Base-by-base conservation (phyloP, 2,888 invertebrate genomes). In the Caenorhabditis macrosperma region DNA sequence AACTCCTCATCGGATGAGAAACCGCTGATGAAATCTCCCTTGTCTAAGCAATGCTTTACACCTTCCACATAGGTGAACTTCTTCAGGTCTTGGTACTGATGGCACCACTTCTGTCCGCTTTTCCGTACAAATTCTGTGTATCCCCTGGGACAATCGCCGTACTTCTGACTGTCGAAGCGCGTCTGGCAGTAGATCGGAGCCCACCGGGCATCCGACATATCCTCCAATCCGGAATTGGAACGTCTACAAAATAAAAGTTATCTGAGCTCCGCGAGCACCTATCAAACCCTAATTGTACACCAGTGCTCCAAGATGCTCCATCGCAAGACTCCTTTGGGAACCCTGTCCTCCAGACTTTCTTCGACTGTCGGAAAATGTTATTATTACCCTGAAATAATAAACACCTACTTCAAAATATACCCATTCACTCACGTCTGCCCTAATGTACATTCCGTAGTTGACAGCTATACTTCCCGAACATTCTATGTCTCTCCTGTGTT, bases 171-270 rank as follows among this genome's bases (percentile, higher is more conserved):
- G 7, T 55, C 66, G 7, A 66, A 66, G 7, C 15, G 54, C 0
- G 66, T 44, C 44, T 66, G 54, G 44, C 66, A 66, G 33, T 66
- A 66, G 0, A 66, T 44, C 0, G 66, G 66, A 22, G 54, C 66
- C n/a, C 20, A 20, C 2, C 54, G 26, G 6, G 66, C 66, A 55
- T 66, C 66, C 0, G 66, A 66, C 66, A 66, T 66, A 15, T 52
- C 33, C 28, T 66, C 66, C 7, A 66, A 55, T 22, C 55, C 44
- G 10, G 15, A n/a, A 17, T 46, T 28, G 12, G 28, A 7, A 2
- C 20, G 24, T 24, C 54, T 48, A 5, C 20, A 20, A 48, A 7
- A n/a, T n/a, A n/a, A n/a, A n/a, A n/a, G n/a, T n/a, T n/a, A n/a
- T n/a, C n/a, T n/a, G n/a, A n/a, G n/a, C n/a, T n/a, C n/a, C n/a